phyloP scores from a whole-genome alignment of 2,888 invertebrate species.

The Aphodius sticticus region DNA sequence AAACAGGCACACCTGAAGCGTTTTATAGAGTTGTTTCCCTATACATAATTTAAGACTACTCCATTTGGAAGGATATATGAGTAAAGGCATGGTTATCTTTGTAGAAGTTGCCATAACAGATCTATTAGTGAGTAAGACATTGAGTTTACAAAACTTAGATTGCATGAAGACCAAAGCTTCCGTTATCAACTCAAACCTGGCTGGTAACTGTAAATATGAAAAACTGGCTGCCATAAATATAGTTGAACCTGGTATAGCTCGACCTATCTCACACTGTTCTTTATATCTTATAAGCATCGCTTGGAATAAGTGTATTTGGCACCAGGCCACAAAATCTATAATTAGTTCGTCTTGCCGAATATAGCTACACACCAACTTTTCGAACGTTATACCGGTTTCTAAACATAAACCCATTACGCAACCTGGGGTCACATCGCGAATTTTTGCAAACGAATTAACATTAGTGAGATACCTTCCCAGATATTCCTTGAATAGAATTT shows the following conservation, averaged over 20 bases:
- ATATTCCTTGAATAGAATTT: neutral
- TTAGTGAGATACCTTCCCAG: neutral
- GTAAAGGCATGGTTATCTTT: too few relatives aligned
- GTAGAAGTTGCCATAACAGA: too few relatives aligned
- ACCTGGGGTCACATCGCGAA: neutral
- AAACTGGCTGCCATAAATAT: neutral
- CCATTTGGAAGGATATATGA: too few relatives aligned
- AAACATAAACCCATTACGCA: neutral
- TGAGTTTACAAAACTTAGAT: neutral
- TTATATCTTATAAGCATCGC: neutral
- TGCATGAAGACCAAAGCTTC: neutral
- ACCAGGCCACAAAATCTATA: neutral
- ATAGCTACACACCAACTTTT: conserved; percentile 4
- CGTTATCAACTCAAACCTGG: neutral
- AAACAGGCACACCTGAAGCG: too few relatives aligned
- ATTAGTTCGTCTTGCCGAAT: conserved; percentile 4
- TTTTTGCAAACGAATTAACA: neutral
- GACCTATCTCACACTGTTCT: conserved; percentile 4
- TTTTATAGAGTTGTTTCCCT: too few relatives aligned
- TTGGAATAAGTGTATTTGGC: neutral
- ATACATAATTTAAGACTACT: too few relatives aligned
- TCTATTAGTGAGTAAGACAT: too few relatives aligned
- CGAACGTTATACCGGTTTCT: conserved; percentile 4
- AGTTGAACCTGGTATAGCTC: neutral
- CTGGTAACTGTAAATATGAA: neutral